Percentiles rank a stretch among this genome's conserved stretches.
Conservation (phyloP, 2,888 invertebrate species). For the Meteorus cinctellus region DNA sequence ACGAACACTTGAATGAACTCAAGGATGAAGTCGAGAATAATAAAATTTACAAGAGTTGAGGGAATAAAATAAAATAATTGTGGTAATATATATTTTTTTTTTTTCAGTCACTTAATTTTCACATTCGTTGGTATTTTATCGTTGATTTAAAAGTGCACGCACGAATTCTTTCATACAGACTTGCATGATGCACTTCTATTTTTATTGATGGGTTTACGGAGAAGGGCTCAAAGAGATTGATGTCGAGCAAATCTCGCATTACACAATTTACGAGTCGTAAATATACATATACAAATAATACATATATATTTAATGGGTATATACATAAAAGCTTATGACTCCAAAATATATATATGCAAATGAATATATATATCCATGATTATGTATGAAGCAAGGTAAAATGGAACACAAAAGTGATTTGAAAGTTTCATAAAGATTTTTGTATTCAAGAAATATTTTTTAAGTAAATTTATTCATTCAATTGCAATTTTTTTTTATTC, state of each 20-base stretch:
- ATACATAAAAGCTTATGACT: neutral
- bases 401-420: neutral
- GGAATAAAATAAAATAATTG: slow-evolving; percentile 2
- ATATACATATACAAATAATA: neutral
- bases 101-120: neutral
- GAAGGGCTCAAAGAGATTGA: slow-evolving; percentile 5
- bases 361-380: neutral
- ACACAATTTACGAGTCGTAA: neutral
- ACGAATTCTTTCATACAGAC: neutral
- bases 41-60: neutral
- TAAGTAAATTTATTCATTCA: neutral
- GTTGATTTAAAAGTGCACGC: neutral
- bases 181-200: neutral
- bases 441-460: neutral
- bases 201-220: neutral
- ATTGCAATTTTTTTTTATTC: too few species aligned
- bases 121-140: neutral
- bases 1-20: neutral
- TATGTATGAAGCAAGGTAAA: neutral
- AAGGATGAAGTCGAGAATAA: neutral
- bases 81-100: neutral
- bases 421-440: neutral
- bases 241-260: neutral
- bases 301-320: neutral
- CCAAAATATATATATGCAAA: neutral